Evolutionary conservation across 2,113 vertebrate species (phyloP).

Genomic region (Coptodon bakossiorum): DNA sequence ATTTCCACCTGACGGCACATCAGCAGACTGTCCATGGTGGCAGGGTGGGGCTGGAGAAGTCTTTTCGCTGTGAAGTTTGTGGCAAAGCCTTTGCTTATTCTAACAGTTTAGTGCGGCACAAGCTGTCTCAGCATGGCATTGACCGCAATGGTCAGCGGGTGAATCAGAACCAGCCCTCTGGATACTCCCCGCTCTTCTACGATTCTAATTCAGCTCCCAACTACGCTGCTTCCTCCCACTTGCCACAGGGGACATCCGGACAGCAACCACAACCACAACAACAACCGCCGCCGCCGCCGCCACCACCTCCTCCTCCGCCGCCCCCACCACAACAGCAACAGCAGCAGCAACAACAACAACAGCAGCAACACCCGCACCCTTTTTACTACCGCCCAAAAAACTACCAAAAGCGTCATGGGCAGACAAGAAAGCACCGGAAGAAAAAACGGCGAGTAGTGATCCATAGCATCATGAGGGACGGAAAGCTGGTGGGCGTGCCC

Average conservation of each 20-base stretch:
- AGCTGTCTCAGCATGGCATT: conserved; percentile 80
- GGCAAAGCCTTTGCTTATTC: conserved; percentile 91
- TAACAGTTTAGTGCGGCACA: conserved; percentile 87
- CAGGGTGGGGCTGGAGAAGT: conserved; percentile 72
- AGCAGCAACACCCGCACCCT: conserved; percentile 48
- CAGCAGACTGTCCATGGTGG: conserved; percentile 83
- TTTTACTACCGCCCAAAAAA: conserved; percentile 68
- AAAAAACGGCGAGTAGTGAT: conserved; percentile 68
- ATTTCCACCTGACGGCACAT: conserved; percentile 88
- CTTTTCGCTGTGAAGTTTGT: conserved; percentile 86
- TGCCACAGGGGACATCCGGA: neutral
- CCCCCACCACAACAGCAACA: neutral
- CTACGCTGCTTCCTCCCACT: conserved; percentile 24
- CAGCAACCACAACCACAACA: neutral
- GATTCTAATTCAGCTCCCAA: conserved; percentile 48
- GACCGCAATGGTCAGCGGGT: conserved; percentile 56
- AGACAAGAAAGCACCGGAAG: conserved; percentile 47
- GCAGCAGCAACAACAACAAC: neutral
- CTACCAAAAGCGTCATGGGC: conserved; percentile 51
- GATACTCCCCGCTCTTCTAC: conserved; percentile 68
- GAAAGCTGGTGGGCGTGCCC: conserved; percentile 60
- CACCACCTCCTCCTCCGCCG: accelerated
- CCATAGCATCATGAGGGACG: conserved; percentile 66
- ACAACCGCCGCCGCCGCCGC: accelerated
- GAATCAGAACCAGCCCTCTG: conserved; percentile 43